Base-by-base conservation (phyloP, 2,888 invertebrate species). In the Drosophila colorata region DNA sequence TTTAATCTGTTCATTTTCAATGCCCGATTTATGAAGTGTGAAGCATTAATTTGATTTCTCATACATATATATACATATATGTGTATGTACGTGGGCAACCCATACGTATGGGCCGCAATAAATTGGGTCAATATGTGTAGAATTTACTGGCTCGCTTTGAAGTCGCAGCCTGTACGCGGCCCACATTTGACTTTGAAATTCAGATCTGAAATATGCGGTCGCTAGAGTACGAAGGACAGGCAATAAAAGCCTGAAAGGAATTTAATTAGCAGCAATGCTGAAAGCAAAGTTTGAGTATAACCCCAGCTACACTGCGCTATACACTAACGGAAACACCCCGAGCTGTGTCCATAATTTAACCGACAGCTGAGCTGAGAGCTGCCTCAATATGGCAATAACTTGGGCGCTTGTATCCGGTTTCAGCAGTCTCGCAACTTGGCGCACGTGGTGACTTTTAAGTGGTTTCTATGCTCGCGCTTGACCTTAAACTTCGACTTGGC, bases 1-100 rank as follows among this genome's bases (percentile, higher is more conserved):
- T 83, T 80, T 86, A 83, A 86, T 86, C 86, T 86, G 86, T 83
- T 86, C 72, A 88, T 73, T 88, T 83, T 86, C 85, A 86, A 55
- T 75, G 67, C 38, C 67, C 76, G 71, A 86, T 86, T 86, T 86
- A 86, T 86, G 81, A 88, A 88, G 86, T 86, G 86, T 51, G 88
- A 86, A 83, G 69, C 79, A 88, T 79, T 85, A 72, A 75, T 83
- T 80, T 83, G 74, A 86, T 88, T 80, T 70, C 74, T 60, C 49
- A 47, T 49, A n/a, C 25, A 49, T 13, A 35, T 46, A 57, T 37
- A 46, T 11, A 9, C 18, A 2, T 11, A 28, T 40, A 1, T 43
- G 20, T 53, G 2, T 16, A 6, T 31, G 40, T 13, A n/a, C 14
- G 11, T 33, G 28, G 2, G 8, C 28, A 25, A 25, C 25, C 7